A percentile compares a stretch with the other conserved stretches of the same genome.
These are phyloP conservation scores for Intellagama lesueurii DNA, from an alignment of 2,797 vertebrate genomes.

Conservation along the genomic window DNA sequence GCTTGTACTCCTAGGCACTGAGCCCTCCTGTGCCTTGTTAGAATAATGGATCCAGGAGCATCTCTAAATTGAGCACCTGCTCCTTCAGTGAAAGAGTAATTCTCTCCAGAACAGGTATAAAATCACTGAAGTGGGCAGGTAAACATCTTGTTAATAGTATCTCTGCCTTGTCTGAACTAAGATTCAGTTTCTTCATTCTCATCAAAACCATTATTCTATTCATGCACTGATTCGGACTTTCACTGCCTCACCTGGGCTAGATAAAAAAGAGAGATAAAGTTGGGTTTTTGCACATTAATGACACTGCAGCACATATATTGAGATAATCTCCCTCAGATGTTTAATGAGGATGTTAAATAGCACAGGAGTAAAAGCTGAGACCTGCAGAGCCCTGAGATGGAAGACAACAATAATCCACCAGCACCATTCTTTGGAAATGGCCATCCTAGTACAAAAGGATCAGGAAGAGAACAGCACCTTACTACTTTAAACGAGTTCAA, in stretches of 20 bases:
- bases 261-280: background rate
- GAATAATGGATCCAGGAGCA: background rate
- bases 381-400: background rate
- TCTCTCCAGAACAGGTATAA: background rate
- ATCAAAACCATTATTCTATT: background rate
- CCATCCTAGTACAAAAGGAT: background rate
- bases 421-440: background rate
- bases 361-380: background rate
- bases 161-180: background rate
- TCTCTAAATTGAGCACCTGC: background rate
- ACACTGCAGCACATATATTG: background rate
- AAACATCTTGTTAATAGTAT: background rate
- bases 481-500: too few species aligned
- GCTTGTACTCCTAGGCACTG: background rate
- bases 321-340: background rate
- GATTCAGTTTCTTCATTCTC: background rate
- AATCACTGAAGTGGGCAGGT: background rate
- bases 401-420: background rate
- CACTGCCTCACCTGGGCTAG: background rate
- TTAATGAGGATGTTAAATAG: background rate
- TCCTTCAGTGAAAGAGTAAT: background rate
- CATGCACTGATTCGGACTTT: background rate
- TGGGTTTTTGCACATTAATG: background rate
- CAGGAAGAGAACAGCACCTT: background rate
- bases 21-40: background rate